Evolutionary conservation across 2,888 invertebrate species (phyloP).

Genomic region (Patella caerulea): DNA sequence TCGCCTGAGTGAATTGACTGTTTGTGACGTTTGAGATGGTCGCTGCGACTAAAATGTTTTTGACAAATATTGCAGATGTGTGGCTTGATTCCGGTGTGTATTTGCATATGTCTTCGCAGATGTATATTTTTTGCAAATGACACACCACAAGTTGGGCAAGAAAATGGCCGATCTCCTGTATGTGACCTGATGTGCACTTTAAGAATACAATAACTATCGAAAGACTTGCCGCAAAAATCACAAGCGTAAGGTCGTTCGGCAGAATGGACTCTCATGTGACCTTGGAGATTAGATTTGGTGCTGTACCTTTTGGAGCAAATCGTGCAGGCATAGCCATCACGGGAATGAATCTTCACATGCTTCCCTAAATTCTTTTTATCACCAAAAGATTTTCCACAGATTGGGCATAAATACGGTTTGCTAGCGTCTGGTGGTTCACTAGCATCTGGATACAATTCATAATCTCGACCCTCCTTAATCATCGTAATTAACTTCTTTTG

Average conservation of each 20-base stretch:
- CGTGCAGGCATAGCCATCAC: conserved; percentile 40
- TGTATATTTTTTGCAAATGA: conserved; percentile 56
- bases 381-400: conserved; percentile 40
- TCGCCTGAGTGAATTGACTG: conserved; percentile 53
- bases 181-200: conserved; percentile 51
- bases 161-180: conserved; percentile 52
- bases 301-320: conserved; percentile 42
- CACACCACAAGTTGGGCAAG: conserved; percentile 51
- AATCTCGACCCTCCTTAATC: neutral
- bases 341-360: conserved; percentile 43
- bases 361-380: conserved; percentile 41
- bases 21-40: conserved; percentile 53
- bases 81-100: conserved; percentile 55
- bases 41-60: conserved; percentile 52
- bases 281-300: conserved; percentile 47
- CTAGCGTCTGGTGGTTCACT: neutral
- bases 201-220: conserved; percentile 42
- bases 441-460: conserved; percentile 14
- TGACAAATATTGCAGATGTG: conserved; percentile 50
- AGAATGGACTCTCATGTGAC: conserved; percentile 49
- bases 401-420: conserved; percentile 31
- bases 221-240: conserved; percentile 45
- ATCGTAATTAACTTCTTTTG: conserved; percentile 1
- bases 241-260: conserved; percentile 44
- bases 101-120: conserved; percentile 53